Evolutionary conservation across 2,797 vertebrate genomes (phyloP), one percentile per base, ranked within the genome.

Genomic region (Anabacerthia variegaticeps): DNA sequence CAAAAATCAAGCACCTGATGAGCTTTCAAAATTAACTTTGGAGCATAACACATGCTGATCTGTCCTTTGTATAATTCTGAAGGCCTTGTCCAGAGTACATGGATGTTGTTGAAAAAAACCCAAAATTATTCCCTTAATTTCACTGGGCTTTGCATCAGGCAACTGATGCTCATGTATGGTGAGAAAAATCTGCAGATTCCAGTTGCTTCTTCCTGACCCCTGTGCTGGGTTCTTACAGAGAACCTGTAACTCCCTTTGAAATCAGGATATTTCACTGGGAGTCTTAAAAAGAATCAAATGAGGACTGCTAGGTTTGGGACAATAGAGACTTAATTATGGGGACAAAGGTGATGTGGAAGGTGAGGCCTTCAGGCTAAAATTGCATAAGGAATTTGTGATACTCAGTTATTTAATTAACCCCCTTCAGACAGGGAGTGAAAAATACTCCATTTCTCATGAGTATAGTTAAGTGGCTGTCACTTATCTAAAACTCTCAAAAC

Each of bases 21-120:
- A 77, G 9, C 32, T 92, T 93, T 94, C 85, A 85, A 20, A 96
- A 86, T 82, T 37, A 76, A n/a, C 61, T 83, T 83, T 16, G 43
- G 26, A 88, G 61, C 49, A 32, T 68, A 84, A 84, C 7, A 61
- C 0, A 1, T 63, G 36, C 59, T 66, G 23, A 67, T 74, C 34
- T 37, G 28, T 74, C 34, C 37, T 94, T 74, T 28, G 7, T 77
- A 6, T 79, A 59, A 67, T 89, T 76, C 77, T 90, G 71, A 95
- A 85, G 71, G 83, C 76, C 76, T 90, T 90, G 49, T 92, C 66
- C 46, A 75, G 83, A 89, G n/a, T 36, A 61, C 11, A 4, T 46
- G 23, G 27, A 91, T 72, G 37, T 39, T 77, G 48, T 39, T 63
- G 49, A 43, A 55, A 83, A 76, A 59, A 58, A 44, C 34, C 34